Evolutionary conservation across 2,113 vertebrate species (phyloP).

Genomic region (Myotis lucifugus): DNA sequence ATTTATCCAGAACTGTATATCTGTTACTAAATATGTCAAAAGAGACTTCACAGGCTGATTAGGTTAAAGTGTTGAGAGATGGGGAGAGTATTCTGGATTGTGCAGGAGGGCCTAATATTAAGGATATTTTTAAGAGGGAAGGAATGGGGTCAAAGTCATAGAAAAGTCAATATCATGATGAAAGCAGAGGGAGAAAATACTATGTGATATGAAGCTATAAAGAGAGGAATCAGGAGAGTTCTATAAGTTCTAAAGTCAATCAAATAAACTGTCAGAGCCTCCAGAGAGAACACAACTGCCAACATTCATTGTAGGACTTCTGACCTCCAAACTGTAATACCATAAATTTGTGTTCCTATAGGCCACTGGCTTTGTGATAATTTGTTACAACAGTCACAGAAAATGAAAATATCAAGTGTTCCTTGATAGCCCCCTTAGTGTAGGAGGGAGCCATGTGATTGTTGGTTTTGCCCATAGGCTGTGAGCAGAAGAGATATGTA

Average conservation of each 20-base stretch:
- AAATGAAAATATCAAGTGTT: background rate
- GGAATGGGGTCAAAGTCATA: background rate
- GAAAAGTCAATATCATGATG: background rate
- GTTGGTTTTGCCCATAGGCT: background rate
- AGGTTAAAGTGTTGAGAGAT: background rate
- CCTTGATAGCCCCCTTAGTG: background rate
- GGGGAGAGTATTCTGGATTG: background rate
- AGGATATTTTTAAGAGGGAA: background rate
- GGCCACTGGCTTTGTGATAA: background rate
- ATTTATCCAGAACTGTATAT: background rate
- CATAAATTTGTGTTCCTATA: background rate
- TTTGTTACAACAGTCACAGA: background rate
- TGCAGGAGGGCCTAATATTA: background rate
- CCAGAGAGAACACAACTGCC: background rate
- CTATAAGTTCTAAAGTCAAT: background rate
- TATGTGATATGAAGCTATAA: background rate
- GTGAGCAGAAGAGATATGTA: background rate
- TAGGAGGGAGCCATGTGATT: background rate
- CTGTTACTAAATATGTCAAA: background rate
- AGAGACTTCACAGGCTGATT: background rate
- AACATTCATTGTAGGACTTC: background rate
- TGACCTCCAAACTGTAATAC: background rate
- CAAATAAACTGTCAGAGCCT: background rate
- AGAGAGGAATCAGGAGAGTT: background rate
- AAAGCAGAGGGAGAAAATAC: background rate